Conservation (phyloP, 2,113 vertebrate genomes). For the Brachypodius melanocephalos region DNA sequence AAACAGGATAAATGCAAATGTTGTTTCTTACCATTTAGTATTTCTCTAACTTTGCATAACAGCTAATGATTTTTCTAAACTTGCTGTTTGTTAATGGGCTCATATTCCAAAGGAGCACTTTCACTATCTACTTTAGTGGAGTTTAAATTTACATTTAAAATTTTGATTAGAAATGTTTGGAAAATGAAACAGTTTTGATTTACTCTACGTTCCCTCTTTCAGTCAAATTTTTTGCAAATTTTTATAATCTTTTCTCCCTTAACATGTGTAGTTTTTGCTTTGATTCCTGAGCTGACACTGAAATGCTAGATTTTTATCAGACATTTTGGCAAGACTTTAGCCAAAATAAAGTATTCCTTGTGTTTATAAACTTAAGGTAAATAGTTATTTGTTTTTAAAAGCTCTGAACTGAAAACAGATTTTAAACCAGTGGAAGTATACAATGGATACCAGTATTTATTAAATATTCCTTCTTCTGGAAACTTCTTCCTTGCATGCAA, state of each 20-base stretch:
- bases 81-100: accelerated
- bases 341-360: neutral
- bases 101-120: neutral
- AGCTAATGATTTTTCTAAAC: neutral
- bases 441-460: neutral
- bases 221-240: neutral
- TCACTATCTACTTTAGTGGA: neutral
- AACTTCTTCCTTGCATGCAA: neutral
- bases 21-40: neutral
- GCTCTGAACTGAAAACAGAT: neutral
- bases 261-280: neutral
- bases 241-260: neutral
- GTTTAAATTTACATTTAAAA: neutral
- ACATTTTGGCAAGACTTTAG: neutral
- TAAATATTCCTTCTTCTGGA: neutral
- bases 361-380: neutral
- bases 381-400: neutral
- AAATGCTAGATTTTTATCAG: neutral
- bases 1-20: neutral
- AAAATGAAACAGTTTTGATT: neutral
- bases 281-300: neutral
- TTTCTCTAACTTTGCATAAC: neutral
- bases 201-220: neutral
- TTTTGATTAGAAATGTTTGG: neutral
- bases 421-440: neutral